phyloP scores from a whole-genome alignment of 2,797 vertebrate species.

The Dendrocincla fuliginosa region DNA sequence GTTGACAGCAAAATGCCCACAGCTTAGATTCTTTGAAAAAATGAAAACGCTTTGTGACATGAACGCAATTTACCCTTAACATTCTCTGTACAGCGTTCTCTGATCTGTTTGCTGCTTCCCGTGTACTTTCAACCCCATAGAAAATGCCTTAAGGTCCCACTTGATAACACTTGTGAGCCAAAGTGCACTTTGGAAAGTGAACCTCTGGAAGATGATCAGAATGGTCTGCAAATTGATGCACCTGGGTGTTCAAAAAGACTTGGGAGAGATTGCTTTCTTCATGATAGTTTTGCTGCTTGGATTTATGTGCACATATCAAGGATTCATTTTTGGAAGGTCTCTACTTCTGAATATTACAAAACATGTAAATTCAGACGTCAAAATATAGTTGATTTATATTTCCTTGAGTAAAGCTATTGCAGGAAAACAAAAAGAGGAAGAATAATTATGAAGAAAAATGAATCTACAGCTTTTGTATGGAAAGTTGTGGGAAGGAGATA shows the following conservation, averaged over 20 bases:
- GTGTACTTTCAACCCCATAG: background rate
- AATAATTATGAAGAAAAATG: background rate
- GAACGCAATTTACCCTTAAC: constrained; percentile 33
- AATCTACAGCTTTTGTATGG: background rate
- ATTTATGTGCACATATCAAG: background rate
- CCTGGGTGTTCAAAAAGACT: background rate
- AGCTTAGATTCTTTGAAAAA: constrained; percentile 13
- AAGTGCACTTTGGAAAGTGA: background rate
- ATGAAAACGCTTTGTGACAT: constrained; percentile 20
- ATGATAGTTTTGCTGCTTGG: background rate
- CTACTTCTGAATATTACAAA: background rate
- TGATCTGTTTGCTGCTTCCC: background rate
- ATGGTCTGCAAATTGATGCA: background rate
- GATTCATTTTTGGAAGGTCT: background rate
- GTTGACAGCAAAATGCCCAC: constrained; percentile 34
- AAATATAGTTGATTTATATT: background rate
- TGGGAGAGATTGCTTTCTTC: background rate
- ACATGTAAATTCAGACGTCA: background rate
- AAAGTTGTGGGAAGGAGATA: background rate
- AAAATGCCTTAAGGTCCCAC: constrained; percentile 16
- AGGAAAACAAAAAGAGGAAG: background rate
- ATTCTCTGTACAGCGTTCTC: background rate
- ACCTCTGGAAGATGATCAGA: background rate
- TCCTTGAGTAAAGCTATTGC: background rate
- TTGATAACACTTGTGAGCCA: background rate